phyloP scores from a whole-genome alignment of 2,888 invertebrate genomes.

The Andrena fulva region DNA sequence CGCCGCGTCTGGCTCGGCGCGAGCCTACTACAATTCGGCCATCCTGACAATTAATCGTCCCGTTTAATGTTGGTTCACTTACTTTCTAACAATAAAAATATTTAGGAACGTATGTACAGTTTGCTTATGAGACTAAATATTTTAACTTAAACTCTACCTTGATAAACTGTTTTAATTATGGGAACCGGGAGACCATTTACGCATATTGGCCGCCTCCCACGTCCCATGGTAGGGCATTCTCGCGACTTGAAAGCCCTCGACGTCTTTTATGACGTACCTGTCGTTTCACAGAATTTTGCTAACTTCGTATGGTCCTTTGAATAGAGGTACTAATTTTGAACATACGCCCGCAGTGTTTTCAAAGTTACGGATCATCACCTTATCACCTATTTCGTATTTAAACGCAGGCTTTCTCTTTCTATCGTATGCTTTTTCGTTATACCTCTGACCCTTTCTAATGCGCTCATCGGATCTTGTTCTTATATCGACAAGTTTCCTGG shows the following conservation, averaged over 20 bases:
- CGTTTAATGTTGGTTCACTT: too few relatives aligned
- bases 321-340: conserved; percentile 37
- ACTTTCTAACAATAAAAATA: not conserved
- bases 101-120: too few relatives aligned
- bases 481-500: conserved; percentile 62
- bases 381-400: conserved; percentile 55
- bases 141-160: not conserved
- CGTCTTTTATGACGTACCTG: conserved; percentile 59
- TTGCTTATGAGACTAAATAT: not conserved
- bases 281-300: conserved; percentile 53
- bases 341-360: not conserved
- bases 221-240: conserved; percentile 43
- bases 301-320: conserved; percentile 63
- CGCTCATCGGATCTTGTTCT: conserved; percentile 26
- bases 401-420: conserved; percentile 62
- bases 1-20: too few relatives aligned
- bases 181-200: conserved; percentile 38
- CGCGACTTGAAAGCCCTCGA: conserved; percentile 46
- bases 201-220: conserved; percentile 59
- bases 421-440: conserved; percentile 70
- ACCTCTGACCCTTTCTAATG: conserved; percentile 65
- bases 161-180: not conserved
- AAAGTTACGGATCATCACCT: conserved; percentile 61
- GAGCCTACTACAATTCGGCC: too few relatives aligned
- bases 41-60: too few relatives aligned